Evolutionary conservation across 2,888 invertebrate genomes (phyloP), one percentile per base, ranked within the genome.

Genomic region (Polymixis lichenea): DNA sequence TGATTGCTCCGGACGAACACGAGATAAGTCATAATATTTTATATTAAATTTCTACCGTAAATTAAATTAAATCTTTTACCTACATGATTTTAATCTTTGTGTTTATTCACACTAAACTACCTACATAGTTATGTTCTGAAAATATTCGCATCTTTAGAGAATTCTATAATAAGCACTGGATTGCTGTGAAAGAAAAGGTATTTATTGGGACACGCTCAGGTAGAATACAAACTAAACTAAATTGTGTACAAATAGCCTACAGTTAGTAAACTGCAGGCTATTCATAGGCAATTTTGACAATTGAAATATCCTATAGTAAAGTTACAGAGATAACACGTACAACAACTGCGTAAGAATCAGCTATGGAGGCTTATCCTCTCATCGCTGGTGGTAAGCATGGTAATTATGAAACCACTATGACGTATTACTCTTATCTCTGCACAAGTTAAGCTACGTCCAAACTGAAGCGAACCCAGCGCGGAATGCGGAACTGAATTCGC

Each of bases 21-120:
- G 64, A 78, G 62, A 58, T 74, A 68, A 79, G 75, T 74, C 53
- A 67, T 69, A 73, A 74, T 76, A 75, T 69, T 69, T 70, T 70
- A 73, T 61, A 60, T 7, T 70, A 73, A 56, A 55, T 82, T 13
- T 22, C 49, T 55, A 38, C 49, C 25, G 43, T 73, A 68, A 69
- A 70, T 55, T 65, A 67, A 70, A 67, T n/a, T 17, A 43, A 77
- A 71, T 71, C 22, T 71, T 68, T 51, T 43, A 32, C 32, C 32
- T 32, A 80, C 56, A 43, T 43, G 38, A 38, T 49, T 66, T 25
- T 22, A 46, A 55, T 74, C 1, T 75, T 46, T 8, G 60, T 22
- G 22, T 51, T 73, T 28, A 8, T 3, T 55, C 13, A 43, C 15
- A n/a, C 49, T 11, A 32, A 74, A 74, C 32, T n/a, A 43, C 15